phyloP scores from a whole-genome alignment of 2,888 invertebrate species.

The Dolomedes plantarius region DNA sequence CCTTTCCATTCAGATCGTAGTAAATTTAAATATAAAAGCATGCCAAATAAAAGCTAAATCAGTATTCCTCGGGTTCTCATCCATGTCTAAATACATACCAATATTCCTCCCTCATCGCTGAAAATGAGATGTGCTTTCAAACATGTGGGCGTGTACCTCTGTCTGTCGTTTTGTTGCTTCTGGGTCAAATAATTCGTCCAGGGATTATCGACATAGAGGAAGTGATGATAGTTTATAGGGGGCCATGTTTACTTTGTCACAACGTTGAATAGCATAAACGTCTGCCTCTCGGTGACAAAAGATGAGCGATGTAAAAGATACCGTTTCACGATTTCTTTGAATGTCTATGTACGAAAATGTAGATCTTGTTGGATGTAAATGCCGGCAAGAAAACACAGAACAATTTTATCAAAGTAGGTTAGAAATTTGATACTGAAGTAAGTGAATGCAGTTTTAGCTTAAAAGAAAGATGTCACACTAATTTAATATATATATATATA shows the following conservation, averaged over 20 bases:
- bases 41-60: too few species aligned
- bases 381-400: too few species aligned
- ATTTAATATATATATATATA: too few species aligned
- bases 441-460: too few species aligned
- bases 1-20: too few species aligned
- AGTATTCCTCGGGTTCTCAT: not conserved
- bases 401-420: too few species aligned
- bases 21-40: too few species aligned
- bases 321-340: not conserved
- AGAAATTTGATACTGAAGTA: too few species aligned
- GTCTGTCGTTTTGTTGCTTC: conserved; percentile 26
- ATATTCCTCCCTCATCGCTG: not conserved
- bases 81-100: not conserved
- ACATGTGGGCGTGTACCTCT: conserved; percentile 29
- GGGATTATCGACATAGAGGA: conserved; percentile 25
- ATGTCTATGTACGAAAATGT: not conserved
- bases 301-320: not conserved
- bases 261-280: not conserved
- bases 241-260: not conserved
- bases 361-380: too few species aligned
- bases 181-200: conserved; percentile 39
- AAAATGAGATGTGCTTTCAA: not conserved
- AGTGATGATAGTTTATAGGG: conserved; percentile 29
- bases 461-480: too few species aligned
- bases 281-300: too few species aligned